Evolutionary conservation across 2,888 invertebrate species (phyloP).

Genomic region (Argyresthia goedartella): DNA sequence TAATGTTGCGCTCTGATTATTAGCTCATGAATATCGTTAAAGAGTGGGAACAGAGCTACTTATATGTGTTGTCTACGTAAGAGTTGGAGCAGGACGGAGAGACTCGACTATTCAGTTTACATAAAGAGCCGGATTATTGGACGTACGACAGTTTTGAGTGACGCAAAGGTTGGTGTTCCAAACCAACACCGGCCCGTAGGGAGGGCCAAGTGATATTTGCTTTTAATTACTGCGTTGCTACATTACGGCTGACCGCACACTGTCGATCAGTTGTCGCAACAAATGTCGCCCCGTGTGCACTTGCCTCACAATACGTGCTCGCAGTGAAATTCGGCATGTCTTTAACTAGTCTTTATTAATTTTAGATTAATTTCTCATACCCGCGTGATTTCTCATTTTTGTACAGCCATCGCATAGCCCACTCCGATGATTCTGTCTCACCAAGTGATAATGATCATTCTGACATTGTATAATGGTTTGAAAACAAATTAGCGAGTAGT

Average conservation of each 20-base stretch:
- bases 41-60: no score
- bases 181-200: not conserved
- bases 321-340: constrained; percentile 9
- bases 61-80: no score
- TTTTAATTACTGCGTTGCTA: constrained; percentile 14
- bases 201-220: constrained; percentile 38
- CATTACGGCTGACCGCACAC: not conserved
- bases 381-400: constrained; percentile 1
- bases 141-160: not conserved
- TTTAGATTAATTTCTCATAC: constrained; percentile 7
- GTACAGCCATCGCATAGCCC: not conserved
- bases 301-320: not conserved
- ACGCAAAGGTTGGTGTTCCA: not conserved
- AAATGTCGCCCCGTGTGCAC: not conserved
- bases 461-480: constrained; percentile 23
- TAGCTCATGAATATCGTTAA: no score
- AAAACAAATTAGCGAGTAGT: constrained; percentile 57
- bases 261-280: not conserved
- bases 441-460: constrained; percentile 19
- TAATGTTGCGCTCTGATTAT: not conserved
- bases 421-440: constrained; percentile 12
- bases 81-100: no score
- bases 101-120: not conserved
- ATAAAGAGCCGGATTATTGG: not conserved
- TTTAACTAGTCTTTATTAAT: constrained; percentile 29